A percentile compares a stretch with the other conserved stretches of the same genome.
phyloP scores from a whole-genome alignment of 1,140 invertebrate genomes.

The Watersipora subatra region DNA sequence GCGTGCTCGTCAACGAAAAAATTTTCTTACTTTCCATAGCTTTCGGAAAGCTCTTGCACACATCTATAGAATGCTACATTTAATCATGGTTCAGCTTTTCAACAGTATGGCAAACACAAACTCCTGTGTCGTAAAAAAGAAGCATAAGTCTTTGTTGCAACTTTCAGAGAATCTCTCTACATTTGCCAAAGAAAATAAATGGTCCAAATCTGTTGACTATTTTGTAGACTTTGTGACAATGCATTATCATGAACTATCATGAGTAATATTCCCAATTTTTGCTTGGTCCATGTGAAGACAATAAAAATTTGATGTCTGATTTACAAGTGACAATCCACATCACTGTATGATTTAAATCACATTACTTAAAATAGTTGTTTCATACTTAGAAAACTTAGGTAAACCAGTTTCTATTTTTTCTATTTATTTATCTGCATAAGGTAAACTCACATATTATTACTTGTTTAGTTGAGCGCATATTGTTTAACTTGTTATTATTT shows the following conservation, averaged over 20 bases:
- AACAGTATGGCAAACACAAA: not conserved
- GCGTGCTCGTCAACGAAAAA: not conserved
- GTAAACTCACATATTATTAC: no score
- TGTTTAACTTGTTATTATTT: no score
- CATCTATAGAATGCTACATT: not conserved
- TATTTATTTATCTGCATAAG: no score
- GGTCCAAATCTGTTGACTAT: not conserved
- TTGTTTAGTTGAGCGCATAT: no score
- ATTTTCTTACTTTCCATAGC: not conserved
- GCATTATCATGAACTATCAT: not conserved
- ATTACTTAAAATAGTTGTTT: no score
- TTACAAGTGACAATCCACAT: no score
- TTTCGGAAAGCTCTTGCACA: not conserved
- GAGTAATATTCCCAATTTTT: not conserved
- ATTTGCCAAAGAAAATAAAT: not conserved
- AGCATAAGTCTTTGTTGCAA: not conserved
- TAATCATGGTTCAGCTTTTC: not conserved
- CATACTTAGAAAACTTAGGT: no score
- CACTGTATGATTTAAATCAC: no score
- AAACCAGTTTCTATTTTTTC: no score
- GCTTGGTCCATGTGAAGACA: no score
- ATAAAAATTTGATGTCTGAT: no score
- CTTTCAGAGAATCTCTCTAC: not conserved
- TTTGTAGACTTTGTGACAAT: not conserved
- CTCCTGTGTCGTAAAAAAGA: not conserved